Percentiles rank a stretch among this genome's conserved stretches.
Conservation (phyloP, 2,113 vertebrate genomes). For the Lamprotornis superbus region DNA sequence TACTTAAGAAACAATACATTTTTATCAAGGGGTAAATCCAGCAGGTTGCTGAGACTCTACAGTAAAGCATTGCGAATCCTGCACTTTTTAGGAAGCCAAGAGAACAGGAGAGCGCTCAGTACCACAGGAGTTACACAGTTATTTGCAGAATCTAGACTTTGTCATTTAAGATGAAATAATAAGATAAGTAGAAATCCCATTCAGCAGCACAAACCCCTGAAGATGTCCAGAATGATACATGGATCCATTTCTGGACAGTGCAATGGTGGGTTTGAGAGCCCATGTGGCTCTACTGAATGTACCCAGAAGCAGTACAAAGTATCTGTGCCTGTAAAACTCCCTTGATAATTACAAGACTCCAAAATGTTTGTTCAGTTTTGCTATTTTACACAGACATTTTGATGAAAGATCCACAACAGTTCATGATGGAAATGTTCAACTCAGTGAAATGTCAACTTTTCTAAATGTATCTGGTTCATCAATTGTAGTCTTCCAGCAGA, state of each 20-base stretch:
- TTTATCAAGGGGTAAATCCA: not conserved
- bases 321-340: not conserved
- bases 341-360: not conserved
- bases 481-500: not conserved
- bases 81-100: not conserved
- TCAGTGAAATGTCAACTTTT: not conserved
- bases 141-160: not conserved
- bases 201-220: not conserved
- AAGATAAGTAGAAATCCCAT: not conserved
- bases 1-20: not conserved
- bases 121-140: not conserved
- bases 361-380: not conserved
- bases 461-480: not conserved
- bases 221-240: not conserved
- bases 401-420: not conserved
- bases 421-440: not conserved
- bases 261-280: not conserved
- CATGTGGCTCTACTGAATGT: rapidly evolving
- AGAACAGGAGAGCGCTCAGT: not conserved
- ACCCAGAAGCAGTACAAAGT: not conserved
- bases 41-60: not conserved
- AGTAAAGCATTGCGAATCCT: not conserved
- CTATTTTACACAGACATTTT: not conserved
- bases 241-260: not conserved
- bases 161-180: not conserved